Conservation (phyloP, 2,888 invertebrate genomes). For the Argynnis bischoffii region DNA sequence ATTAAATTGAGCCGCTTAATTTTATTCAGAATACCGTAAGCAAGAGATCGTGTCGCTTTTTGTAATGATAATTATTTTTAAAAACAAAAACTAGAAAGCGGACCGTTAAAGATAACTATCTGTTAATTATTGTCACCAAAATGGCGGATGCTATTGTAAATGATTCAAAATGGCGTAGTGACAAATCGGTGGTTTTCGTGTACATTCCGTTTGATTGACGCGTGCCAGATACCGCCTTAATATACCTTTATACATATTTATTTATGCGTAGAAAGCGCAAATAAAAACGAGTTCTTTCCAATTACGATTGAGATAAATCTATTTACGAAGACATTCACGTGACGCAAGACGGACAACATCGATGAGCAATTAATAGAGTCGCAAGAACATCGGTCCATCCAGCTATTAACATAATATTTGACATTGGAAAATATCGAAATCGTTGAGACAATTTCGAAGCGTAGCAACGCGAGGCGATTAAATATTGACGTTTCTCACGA, state of each 20-base stretch:
- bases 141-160: conserved; percentile 75
- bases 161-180: conserved; percentile 75
- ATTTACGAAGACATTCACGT: conserved; percentile 56
- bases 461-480: conserved; percentile 63
- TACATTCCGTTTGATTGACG: conserved; percentile 79
- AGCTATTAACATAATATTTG: conserved; percentile 66
- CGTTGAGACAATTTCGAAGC: conserved; percentile 80
- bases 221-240: conserved; percentile 75
- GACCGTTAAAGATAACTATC: conserved; percentile 73
- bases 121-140: conserved; percentile 81
- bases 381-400: conserved; percentile 45
- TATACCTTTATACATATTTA: conserved; percentile 76
- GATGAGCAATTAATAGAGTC: conserved; percentile 49
- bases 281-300: conserved; percentile 74
- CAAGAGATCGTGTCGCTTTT: conserved; percentile 77
- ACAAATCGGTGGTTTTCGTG: conserved; percentile 76
- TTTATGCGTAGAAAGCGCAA: conserved; percentile 80
- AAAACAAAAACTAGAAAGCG: conserved; percentile 82
- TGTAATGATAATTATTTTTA: conserved; percentile 81
- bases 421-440: conserved; percentile 76
- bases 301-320: conserved; percentile 71
- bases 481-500: conserved; percentile 82
- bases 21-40: conserved; percentile 79
- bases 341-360: conserved; percentile 52
- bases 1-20: conserved; percentile 53